Conservation (phyloP, 2,888 invertebrate species). For the Carcina quercana region DNA sequence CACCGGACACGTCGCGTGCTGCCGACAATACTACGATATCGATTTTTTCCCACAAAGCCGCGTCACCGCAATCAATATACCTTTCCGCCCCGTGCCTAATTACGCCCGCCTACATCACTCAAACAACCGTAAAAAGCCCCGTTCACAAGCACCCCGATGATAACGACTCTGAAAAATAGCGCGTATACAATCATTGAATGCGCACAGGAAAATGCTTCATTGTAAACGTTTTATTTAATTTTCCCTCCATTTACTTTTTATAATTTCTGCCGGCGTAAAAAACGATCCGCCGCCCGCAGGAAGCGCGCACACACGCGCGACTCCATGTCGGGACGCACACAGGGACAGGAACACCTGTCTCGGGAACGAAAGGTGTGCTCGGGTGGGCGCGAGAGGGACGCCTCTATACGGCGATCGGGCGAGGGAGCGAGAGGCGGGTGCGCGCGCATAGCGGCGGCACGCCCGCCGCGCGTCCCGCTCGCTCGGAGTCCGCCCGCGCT, state of each 20-base stretch:
- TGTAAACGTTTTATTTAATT: slow-evolving; percentile 74
- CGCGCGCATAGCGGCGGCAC: slow-evolving; percentile 65
- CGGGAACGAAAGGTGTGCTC: slow-evolving; percentile 71
- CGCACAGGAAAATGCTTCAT: slow-evolving; percentile 72
- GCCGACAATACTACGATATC: slow-evolving; percentile 72
- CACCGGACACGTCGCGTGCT: slow-evolving; percentile 69
- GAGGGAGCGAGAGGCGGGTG: slow-evolving; percentile 51
- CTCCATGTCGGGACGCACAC: slow-evolving; percentile 61
- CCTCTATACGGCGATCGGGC: slow-evolving; percentile 32
- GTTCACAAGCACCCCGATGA: slow-evolving; percentile 52
- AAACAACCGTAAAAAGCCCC: slow-evolving; percentile 62
- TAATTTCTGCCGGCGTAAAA: slow-evolving; percentile 72
- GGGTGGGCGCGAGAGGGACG: slow-evolving; percentile 48
- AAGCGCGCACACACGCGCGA: slow-evolving; percentile 52
- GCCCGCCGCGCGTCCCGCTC: slow-evolving; percentile 71
- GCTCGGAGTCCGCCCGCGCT: slow-evolving; percentile 42
- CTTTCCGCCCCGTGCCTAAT: slow-evolving; percentile 72
- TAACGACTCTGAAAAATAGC: slow-evolving; percentile 61
- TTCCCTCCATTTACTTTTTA: slow-evolving; percentile 75
- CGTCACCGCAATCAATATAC: slow-evolving; percentile 74
- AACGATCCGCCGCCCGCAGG: slow-evolving; percentile 71
- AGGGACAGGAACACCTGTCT: slow-evolving; percentile 67
- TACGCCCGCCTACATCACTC: slow-evolving; percentile 70
- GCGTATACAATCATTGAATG: slow-evolving; percentile 69
- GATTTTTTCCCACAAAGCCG: slow-evolving; percentile 69